A percentile compares a stretch with the other conserved stretches of the same genome.
Evolutionary conservation across 2,113 vertebrate genomes (phyloP).

Genomic region (Fregata magnificens): DNA sequence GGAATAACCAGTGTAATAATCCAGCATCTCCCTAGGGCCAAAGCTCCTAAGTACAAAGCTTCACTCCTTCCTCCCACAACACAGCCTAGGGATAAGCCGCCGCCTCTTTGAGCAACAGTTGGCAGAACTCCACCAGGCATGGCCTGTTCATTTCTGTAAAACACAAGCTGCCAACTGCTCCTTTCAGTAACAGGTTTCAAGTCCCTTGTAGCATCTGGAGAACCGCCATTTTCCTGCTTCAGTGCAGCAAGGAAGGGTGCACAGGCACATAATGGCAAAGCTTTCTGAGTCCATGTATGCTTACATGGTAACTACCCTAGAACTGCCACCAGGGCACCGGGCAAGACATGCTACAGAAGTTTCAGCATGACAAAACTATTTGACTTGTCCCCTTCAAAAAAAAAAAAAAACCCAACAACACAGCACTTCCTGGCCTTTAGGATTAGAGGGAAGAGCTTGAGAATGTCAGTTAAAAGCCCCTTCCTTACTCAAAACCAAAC

Average conservation of each 20-base stretch:
- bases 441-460: neutral
- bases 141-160: neutral
- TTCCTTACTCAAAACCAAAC: neutral
- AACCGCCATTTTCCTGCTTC: neutral
- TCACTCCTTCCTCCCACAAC: neutral
- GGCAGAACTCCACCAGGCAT: neutral
- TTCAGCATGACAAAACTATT: neutral
- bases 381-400: neutral
- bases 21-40: neutral
- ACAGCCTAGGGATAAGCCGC: neutral
- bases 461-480: neutral
- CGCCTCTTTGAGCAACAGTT: neutral
- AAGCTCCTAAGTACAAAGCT: neutral
- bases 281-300: too few relatives aligned
- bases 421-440: neutral
- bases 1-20: neutral
- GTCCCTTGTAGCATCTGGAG: neutral
- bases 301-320: neutral
- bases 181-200: neutral
- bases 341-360: neutral
- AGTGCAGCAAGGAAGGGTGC: neutral
- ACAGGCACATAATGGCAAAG: neutral
- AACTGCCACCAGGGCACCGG: neutral
- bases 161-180: neutral
- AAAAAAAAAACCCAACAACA: neutral